A percentile compares a stretch with the other conserved stretches of the same genome.
phyloP scores from a whole-genome alignment of 2,888 invertebrate species.

The Idaea biselata region DNA sequence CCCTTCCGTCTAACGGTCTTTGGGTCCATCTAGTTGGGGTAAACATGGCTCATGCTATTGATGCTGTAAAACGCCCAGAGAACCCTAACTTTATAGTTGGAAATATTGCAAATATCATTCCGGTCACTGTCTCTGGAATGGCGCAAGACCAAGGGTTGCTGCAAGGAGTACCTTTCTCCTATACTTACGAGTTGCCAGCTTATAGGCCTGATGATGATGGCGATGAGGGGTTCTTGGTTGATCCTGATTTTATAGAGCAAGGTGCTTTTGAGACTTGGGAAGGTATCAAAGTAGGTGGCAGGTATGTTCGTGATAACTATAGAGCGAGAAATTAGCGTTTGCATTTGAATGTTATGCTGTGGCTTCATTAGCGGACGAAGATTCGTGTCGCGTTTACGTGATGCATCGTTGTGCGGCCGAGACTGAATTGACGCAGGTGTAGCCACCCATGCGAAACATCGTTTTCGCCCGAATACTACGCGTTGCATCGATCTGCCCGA shows the following conservation, averaged over 20 bases:
- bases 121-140: constrained; percentile 82
- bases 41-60: constrained; percentile 66
- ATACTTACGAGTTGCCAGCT: constrained; percentile 82
- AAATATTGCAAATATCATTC: constrained; percentile 57
- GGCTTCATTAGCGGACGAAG: too few relatives aligned
- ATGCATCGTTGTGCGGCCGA: too few relatives aligned
- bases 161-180: constrained; percentile 76
- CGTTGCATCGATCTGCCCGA: too few relatives aligned
- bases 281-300: constrained; percentile 76
- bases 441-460: too few relatives aligned
- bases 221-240: constrained; percentile 77
- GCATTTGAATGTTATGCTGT: too few relatives aligned
- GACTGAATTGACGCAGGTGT: too few relatives aligned
- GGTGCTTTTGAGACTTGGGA: constrained; percentile 83
- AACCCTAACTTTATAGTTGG: constrained; percentile 74
- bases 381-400: too few relatives aligned
- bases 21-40: constrained; percentile 59
- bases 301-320: constrained; percentile 38
- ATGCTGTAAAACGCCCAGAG: constrained; percentile 60
- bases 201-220: constrained; percentile 45
- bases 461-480: too few relatives aligned
- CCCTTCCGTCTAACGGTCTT: constrained; percentile 72
- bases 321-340: constrained; percentile 10
- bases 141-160: constrained; percentile 83
- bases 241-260: constrained; percentile 75